phyloP scores from a whole-genome alignment of 2,113 vertebrate species.

The Mungos mungo region DNA sequence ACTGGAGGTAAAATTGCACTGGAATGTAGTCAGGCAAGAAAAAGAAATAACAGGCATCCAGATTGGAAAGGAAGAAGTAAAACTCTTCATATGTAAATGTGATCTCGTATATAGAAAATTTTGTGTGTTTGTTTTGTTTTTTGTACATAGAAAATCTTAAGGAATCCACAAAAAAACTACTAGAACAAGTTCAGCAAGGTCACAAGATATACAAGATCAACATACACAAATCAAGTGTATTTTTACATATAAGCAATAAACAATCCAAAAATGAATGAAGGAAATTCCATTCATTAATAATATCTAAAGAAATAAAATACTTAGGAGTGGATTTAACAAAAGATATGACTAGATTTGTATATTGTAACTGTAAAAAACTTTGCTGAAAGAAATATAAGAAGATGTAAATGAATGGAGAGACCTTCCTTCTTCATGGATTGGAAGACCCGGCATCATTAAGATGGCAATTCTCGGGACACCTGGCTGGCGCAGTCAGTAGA shows the following conservation, averaged over 20 bases:
- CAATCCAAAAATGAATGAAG: slow-evolving; percentile 19
- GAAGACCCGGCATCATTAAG: not conserved
- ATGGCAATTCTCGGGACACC: not conserved
- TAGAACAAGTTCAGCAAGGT: slow-evolving; percentile 26
- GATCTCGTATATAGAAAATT: not conserved
- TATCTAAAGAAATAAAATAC: slow-evolving; percentile 33
- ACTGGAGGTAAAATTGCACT: not conserved
- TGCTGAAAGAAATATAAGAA: slow-evolving; percentile 26
- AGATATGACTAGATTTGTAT: not conserved
- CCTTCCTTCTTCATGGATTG: not conserved
- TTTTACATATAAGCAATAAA: slow-evolving; percentile 19
- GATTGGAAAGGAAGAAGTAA: slow-evolving; percentile 11
- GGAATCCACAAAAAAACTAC: not conserved
- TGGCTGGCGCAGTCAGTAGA: not conserved
- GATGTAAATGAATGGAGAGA: not conserved
- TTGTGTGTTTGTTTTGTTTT: no score
- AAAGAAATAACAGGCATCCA: not conserved
- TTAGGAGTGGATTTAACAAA: slow-evolving; percentile 25
- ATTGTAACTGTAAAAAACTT: not conserved
- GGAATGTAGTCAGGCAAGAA: not conserved
- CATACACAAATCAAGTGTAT: not conserved
- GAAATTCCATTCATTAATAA: not conserved
- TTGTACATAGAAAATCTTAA: not conserved
- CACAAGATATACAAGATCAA: not conserved
- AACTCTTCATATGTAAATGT: not conserved